A percentile compares a stretch with the other conserved stretches of the same genome.
phyloP scores from a whole-genome alignment of 2,888 invertebrate species.

The Temnothorax unifasciatus region DNA sequence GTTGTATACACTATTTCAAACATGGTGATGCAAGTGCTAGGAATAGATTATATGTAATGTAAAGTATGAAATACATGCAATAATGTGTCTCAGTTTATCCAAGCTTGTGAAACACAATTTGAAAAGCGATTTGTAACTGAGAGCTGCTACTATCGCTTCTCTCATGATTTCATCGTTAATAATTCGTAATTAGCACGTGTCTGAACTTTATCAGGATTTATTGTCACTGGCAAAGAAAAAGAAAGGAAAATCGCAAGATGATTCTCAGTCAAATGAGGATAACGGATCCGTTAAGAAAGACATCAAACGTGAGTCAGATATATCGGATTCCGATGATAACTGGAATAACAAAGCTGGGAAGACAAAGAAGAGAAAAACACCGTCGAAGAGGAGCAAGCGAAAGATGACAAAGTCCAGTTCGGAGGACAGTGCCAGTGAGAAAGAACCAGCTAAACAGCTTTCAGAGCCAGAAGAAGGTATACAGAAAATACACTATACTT shows the following conservation, averaged over 20 bases:
- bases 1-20: background rate
- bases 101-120: background rate
- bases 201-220: slow-evolving; percentile 89
- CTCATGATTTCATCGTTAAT: background rate
- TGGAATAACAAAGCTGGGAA: slow-evolving; percentile 86
- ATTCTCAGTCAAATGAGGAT: slow-evolving; percentile 82
- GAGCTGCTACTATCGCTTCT: background rate
- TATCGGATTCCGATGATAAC: slow-evolving; percentile 87
- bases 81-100: background rate
- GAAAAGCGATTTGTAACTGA: background rate
- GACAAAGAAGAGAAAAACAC: slow-evolving; percentile 84
- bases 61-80: background rate
- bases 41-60: background rate
- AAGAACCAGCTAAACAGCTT: slow-evolving; percentile 86
- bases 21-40: background rate
- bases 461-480: slow-evolving; percentile 95
- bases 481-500: background rate
- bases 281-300: slow-evolving; percentile 79
- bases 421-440: slow-evolving; percentile 85
- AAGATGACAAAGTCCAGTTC: slow-evolving; percentile 87
- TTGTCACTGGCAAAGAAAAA: slow-evolving; percentile 94
- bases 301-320: slow-evolving; percentile 86
- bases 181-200: background rate
- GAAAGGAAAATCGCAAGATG: slow-evolving; percentile 87
- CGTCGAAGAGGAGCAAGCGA: slow-evolving; percentile 84